A percentile compares a stretch with the other conserved stretches of the same genome.
phyloP scores from a whole-genome alignment of 2,797 vertebrate species.

The Uromys caudimaculatus region DNA sequence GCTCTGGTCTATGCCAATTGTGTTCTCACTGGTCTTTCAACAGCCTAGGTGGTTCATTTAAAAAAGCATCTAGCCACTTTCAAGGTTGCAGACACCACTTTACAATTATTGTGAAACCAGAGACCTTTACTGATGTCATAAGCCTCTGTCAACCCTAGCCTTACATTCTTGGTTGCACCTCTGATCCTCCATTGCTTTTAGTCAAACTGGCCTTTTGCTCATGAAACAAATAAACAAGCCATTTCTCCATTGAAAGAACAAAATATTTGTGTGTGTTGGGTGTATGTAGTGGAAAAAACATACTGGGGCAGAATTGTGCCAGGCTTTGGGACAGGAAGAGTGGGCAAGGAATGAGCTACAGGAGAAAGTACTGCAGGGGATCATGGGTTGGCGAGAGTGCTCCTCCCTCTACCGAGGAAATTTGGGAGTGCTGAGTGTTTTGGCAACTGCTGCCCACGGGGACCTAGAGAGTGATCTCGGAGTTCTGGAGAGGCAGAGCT shows the following conservation, averaged over 20 bases:
- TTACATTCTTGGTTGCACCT: background rate
- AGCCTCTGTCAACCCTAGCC: background rate
- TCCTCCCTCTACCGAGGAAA: no score
- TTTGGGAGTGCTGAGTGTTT: no score
- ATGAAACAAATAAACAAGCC: background rate
- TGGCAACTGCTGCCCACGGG: no score
- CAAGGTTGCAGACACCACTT: background rate
- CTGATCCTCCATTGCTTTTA: background rate
- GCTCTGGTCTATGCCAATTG: background rate
- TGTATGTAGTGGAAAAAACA: no score
- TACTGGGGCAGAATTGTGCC: no score
- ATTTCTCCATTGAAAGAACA: background rate
- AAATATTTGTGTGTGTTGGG: background rate
- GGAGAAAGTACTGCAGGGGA: no score
- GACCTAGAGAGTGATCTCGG: no score
- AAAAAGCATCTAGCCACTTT: background rate
- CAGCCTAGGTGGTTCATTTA: background rate
- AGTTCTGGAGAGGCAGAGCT: no score
- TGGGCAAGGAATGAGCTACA: no score
- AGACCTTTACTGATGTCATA: background rate
- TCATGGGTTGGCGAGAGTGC: no score
- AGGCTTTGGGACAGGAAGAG: no score
- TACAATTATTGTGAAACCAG: background rate
- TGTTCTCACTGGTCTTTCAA: background rate
- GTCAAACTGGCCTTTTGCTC: background rate